Evolutionary conservation across 2,888 invertebrate genomes (phyloP).

Genomic region (Homarus gammarus): DNA sequence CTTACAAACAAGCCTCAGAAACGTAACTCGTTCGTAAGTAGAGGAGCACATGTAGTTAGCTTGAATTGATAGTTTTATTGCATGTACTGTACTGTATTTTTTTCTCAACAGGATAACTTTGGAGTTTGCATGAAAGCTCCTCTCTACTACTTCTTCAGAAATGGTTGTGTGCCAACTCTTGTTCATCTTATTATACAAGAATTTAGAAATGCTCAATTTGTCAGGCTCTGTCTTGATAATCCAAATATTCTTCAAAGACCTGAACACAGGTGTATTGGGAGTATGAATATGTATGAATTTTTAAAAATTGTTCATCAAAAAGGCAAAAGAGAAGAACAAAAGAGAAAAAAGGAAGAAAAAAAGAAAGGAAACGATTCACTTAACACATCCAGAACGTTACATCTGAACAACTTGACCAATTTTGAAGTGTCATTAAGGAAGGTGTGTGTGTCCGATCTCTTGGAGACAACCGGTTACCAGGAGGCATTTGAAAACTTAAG

Average conservation of each 20-base stretch:
- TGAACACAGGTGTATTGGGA: not conserved
- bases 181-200: not conserved
- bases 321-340: not conserved
- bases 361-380: not conserved
- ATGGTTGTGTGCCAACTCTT: not conserved
- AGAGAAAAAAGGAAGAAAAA: not conserved
- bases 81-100: not conserved
- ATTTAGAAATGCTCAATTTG: not conserved
- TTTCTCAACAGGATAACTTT: not conserved
- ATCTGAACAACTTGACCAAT: not conserved
- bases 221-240: not conserved
- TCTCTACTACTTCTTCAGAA: not conserved
- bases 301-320: not conserved
- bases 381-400: not conserved
- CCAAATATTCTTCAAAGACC: not conserved
- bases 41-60: too few relatives aligned
- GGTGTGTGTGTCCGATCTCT: not conserved
- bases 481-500: not conserved
- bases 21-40: too few relatives aligned
- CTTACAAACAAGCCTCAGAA: too few relatives aligned
- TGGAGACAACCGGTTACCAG: not conserved
- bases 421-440: not conserved
- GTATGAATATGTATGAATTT: not conserved
- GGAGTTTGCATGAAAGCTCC: not conserved
- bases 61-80: too few relatives aligned